These are phyloP conservation scores for Cyprinella venusta DNA, from an alignment of 2,797 vertebrate species.

Conservation along the genomic window DNA sequence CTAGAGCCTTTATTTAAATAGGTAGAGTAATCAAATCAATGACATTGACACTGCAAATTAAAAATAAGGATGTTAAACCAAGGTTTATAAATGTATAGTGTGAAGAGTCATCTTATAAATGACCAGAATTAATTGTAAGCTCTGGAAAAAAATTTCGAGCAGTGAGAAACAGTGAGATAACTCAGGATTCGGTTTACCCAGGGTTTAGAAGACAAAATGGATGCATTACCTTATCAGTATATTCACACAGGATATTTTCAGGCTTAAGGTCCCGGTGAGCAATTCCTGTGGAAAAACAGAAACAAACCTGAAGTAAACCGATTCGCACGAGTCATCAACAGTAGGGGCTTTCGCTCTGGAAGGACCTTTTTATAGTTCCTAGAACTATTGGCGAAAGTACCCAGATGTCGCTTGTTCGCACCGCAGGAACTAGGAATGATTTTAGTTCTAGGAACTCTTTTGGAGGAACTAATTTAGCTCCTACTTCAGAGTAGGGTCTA, in stretches of 20 bases:
- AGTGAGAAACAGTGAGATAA: background rate
- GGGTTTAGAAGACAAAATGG: background rate
- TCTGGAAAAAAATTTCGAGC: background rate
- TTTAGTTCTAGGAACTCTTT: too few species aligned
- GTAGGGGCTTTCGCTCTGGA: too few species aligned
- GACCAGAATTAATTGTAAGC: background rate
- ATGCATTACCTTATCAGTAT: slow-evolving; percentile 83
- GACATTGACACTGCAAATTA: background rate
- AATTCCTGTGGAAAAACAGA: slow-evolving; percentile 80
- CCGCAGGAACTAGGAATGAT: too few species aligned
- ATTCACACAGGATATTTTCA: slow-evolving; percentile 96
- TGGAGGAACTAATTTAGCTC: too few species aligned
- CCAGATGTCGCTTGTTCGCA: too few species aligned
- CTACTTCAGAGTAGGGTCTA: too few species aligned
- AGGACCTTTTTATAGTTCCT: too few species aligned
- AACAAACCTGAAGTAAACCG: slow-evolving; percentile 8
- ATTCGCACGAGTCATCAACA: background rate
- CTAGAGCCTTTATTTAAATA: background rate
- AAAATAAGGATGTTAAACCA: background rate
- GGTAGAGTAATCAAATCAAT: background rate
- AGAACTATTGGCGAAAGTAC: too few species aligned
- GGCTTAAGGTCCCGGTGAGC: slow-evolving; percentile 96
- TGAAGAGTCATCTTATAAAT: background rate
- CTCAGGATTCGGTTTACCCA: background rate
- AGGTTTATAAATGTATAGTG: background rate